A percentile compares a stretch with the other conserved stretches of the same genome.
Conservation (phyloP, 2,113 vertebrate genomes). For the Miniopterus natalensis region DNA sequence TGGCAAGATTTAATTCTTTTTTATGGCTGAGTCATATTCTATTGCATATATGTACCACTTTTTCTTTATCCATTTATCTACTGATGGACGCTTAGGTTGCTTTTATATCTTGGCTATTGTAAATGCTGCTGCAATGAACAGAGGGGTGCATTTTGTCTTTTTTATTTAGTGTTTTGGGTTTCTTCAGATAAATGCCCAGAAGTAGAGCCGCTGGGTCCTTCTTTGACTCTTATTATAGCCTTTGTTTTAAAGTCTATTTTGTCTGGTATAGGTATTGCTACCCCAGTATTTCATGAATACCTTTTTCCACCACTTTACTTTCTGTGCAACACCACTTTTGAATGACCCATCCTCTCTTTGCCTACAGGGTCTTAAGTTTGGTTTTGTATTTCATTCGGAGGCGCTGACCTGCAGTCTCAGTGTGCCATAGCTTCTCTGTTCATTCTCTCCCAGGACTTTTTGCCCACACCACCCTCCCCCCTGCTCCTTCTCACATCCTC, state of each 20-base stretch:
- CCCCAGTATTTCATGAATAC: background rate
- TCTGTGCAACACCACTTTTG: background rate
- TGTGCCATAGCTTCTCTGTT: background rate
- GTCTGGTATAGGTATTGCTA: background rate
- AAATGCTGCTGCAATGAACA: background rate
- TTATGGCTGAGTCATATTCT: background rate
- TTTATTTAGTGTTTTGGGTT: background rate
- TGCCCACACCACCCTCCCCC: background rate
- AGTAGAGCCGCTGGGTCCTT: background rate
- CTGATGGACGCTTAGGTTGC: background rate
- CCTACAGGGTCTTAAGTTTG: background rate
- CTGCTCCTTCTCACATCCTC: no score
- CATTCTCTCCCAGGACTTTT: background rate
- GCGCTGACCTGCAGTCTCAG: background rate
- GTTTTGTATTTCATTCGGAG: background rate
- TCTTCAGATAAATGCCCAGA: background rate
- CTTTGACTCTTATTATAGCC: background rate
- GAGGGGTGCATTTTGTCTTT: background rate
- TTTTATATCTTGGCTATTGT: background rate
- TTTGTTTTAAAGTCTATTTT: background rate
- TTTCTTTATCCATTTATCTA: background rate
- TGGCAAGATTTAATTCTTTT: background rate
- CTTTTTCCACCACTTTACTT: background rate
- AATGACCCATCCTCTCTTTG: background rate
- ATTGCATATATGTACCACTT: background rate